Percentiles rank a stretch among this genome's conserved stretches.
Conservation (phyloP, 2,113 vertebrate species). For the Mormyrus lacerda region DNA sequence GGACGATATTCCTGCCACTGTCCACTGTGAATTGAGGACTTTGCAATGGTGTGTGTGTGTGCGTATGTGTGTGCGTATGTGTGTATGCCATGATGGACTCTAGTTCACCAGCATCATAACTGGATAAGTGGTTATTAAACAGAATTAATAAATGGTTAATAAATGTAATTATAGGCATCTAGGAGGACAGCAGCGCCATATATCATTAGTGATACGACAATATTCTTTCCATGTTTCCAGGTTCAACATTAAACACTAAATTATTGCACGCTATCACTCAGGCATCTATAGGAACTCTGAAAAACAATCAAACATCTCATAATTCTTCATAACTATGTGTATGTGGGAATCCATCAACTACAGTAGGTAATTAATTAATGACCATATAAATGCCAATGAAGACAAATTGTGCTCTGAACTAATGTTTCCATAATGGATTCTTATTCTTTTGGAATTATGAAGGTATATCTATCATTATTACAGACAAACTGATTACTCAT, state of each 20-base stretch:
- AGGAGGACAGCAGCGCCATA: neutral
- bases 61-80: neutral
- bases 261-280: neutral
- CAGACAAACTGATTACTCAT: neutral
- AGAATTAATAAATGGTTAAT: neutral
- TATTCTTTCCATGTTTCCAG: neutral
- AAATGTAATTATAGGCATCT: neutral
- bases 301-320: neutral
- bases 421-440: slow-evolving; percentile 10
- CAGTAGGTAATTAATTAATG: neutral
- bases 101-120: neutral
- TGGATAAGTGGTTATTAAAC: neutral
- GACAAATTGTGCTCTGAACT: slow-evolving; percentile 4
- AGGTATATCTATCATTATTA: slow-evolving; percentile 10
- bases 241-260: neutral
- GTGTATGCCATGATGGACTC: neutral
- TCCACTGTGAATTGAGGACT: neutral
- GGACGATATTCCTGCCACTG: neutral
- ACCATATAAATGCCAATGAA: neutral
- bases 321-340: neutral
- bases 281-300: slow-evolving; percentile 12
- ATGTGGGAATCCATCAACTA: slow-evolving; percentile 13
- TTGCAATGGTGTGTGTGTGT: neutral
- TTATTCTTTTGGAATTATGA: neutral
- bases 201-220: neutral